A percentile compares a stretch with the other conserved stretches of the same genome.
phyloP scores from a whole-genome alignment of 1,140 invertebrate genomes.

The Cyclargus thomasi region DNA sequence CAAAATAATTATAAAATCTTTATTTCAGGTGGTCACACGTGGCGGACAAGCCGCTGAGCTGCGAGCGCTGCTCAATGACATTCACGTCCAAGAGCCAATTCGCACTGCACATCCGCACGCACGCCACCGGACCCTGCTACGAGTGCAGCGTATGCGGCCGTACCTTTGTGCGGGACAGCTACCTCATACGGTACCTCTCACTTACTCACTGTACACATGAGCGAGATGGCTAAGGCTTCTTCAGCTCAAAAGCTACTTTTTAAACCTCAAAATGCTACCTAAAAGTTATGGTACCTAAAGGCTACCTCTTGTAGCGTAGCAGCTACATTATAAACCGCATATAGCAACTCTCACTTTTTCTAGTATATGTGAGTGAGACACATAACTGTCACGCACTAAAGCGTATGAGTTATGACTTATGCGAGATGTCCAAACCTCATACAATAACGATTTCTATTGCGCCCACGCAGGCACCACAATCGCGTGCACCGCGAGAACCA shows the following conservation, averaged over 20 bases:
- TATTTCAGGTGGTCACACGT: constrained; percentile 81
- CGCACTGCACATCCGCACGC: constrained; percentile 83
- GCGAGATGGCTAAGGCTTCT: neutral
- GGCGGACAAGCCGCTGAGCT: constrained; percentile 82
- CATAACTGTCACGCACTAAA: no score
- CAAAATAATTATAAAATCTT: neutral
- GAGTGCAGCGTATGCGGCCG: constrained; percentile 83
- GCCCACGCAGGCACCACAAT: constrained; percentile 76
- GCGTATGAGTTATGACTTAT: no score
- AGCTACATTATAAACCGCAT: constrained; percentile 87
- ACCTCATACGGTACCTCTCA: constrained; percentile 78
- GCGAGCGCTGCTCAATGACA: constrained; percentile 82
- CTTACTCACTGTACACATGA: neutral
- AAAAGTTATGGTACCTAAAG: no score
- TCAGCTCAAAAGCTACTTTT: no score
- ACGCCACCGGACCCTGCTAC: constrained; percentile 81
- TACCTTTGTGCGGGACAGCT: constrained; percentile 84
- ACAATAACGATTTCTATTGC: neutral
- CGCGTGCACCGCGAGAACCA: constrained; percentile 80
- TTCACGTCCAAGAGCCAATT: constrained; percentile 84
- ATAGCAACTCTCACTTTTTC: constrained; percentile 47
- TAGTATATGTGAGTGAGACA: neutral
- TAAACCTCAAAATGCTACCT: no score
- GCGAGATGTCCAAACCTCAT: neutral
- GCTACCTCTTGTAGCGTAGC: constrained; percentile 83